Evolutionary conservation across 2,888 invertebrate species (phyloP).

Genomic region (Folsomia candida): DNA sequence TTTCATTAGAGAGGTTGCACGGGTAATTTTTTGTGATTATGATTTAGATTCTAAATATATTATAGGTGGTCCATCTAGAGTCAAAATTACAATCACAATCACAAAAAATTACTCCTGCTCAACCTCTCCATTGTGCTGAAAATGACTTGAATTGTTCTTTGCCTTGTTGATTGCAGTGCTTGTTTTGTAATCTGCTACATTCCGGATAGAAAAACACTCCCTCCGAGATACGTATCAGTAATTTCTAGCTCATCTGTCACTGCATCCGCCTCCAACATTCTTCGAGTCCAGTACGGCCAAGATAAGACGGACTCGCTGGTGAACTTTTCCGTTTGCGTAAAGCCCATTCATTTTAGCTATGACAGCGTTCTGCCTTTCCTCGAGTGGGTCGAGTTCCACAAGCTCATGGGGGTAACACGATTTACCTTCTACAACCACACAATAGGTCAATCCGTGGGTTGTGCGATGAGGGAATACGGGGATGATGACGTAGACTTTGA

Average conservation of each 20-base stretch:
- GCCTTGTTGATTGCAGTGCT: slow-evolving; percentile 71
- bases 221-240: slow-evolving; percentile 71
- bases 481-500: slow-evolving; percentile 63
- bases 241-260: slow-evolving; percentile 58
- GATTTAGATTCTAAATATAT: too few species aligned
- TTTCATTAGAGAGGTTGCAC: too few species aligned
- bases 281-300: slow-evolving; percentile 53
- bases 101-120: too few species aligned
- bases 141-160: too few species aligned
- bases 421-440: slow-evolving; percentile 91
- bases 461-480: slow-evolving; percentile 69
- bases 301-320: slow-evolving; percentile 51
- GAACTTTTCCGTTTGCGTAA: slow-evolving; percentile 75
- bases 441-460: slow-evolving; percentile 74
- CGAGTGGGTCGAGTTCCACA: slow-evolving; percentile 85
- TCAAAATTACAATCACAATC: too few species aligned
- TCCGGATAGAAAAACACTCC: slow-evolving; percentile 58
- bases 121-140: too few species aligned
- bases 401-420: slow-evolving; percentile 76
- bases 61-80: too few species aligned
- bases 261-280: slow-evolving; percentile 52
- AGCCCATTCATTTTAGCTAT: slow-evolving; percentile 85
- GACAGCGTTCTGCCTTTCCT: slow-evolving; percentile 78
- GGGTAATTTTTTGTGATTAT: too few species aligned
- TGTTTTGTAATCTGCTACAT: slow-evolving; percentile 82